Conservation (phyloP, 2,888 invertebrate genomes). For the Chrysolina haemoptera region DNA sequence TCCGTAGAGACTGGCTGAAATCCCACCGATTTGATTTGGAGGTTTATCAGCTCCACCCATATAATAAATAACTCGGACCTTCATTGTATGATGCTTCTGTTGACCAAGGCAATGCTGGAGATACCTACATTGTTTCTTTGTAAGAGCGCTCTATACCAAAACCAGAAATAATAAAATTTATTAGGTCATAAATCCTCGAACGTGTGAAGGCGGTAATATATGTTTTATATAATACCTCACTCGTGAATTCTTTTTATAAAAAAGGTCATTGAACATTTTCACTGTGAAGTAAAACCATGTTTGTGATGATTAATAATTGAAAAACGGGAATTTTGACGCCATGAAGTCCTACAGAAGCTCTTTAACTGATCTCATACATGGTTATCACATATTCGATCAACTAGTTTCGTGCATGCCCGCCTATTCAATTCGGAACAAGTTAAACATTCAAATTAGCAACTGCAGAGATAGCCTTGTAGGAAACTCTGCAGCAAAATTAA, state of each 20-base stretch:
- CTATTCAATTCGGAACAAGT: too few species aligned
- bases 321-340: neutral
- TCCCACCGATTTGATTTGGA: conserved; percentile 26
- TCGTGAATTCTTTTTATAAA: conserved; percentile 39
- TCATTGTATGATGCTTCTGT: conserved; percentile 32
- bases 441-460: too few species aligned
- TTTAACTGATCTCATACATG: too few species aligned
- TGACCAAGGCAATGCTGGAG: conserved; percentile 26
- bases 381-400: too few species aligned
- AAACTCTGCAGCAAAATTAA: too few species aligned
- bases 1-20: neutral
- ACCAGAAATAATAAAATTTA: conserved; percentile 45
- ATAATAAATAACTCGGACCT: conserved; percentile 23
- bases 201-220: conserved; percentile 40
- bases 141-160: conserved; percentile 33
- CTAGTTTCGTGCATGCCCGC: too few species aligned
- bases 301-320: neutral
- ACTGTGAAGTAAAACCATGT: conserved; percentile 26
- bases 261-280: conserved; percentile 38
- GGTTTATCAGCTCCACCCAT: conserved; percentile 31
- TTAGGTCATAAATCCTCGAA: conserved; percentile 37
- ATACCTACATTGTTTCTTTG: conserved; percentile 31
- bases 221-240: conserved; percentile 37
- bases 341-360: too few species aligned
- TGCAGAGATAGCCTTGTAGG: too few species aligned